These are phyloP conservation scores for Tortricodes alternella DNA, from an alignment of 2,888 invertebrate genomes.

Conservation along the genomic window DNA sequence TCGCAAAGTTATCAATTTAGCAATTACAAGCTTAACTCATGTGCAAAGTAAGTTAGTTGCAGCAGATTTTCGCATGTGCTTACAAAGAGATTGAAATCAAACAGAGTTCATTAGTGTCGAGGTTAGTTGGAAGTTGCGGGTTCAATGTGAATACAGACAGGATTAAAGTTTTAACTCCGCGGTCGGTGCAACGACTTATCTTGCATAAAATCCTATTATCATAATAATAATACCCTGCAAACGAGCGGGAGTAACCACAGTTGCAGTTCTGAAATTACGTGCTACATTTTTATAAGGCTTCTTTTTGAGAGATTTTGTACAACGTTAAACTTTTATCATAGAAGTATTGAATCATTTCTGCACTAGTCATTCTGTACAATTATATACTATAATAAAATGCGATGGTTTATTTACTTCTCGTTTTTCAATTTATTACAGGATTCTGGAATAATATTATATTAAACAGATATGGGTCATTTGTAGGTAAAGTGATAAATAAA, in stretches of 20 bases:
- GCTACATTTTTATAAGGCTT: not conserved
- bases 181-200: constrained; percentile 37
- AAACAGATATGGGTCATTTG: no score
- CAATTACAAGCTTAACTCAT: not conserved
- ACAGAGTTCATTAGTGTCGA: constrained; percentile 51
- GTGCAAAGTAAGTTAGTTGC: no score
- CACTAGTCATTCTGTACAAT: no score
- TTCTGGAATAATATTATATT: no score
- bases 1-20: not conserved
- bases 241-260: not conserved
- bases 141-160: constrained; percentile 44
- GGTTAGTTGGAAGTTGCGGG: constrained; percentile 39
- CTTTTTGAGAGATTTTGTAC: no score
- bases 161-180: constrained; percentile 48
- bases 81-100: constrained; percentile 47
- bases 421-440: no score
- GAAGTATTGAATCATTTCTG: no score
- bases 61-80: constrained; percentile 7
- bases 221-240: constrained; percentile 24
- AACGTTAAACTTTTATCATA: not conserved
- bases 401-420: no score
- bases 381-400: no score
- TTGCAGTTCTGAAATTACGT: not conserved
- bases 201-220: constrained; percentile 36
- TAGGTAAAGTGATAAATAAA: no score